A percentile compares a stretch with the other conserved stretches of the same genome.
phyloP scores from a whole-genome alignment of 2,888 invertebrate genomes.

The Exephanes ischioxanthus region DNA sequence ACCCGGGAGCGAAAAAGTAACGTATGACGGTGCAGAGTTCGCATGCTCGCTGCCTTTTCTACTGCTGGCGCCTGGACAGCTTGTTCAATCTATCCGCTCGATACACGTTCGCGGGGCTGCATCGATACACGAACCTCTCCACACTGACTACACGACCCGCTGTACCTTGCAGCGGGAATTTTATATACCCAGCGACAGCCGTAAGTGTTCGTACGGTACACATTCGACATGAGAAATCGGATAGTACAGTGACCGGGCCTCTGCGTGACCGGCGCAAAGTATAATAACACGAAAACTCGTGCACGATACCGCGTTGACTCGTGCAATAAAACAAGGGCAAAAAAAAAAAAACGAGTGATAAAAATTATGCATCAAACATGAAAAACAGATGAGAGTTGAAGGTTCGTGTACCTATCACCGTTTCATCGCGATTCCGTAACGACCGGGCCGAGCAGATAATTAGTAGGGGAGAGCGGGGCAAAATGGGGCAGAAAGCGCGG shows the following conservation, averaged over 20 bases:
- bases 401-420: constrained; percentile 12
- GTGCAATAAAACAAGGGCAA: constrained; percentile 4
- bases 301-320: constrained; percentile 51
- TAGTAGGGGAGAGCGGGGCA: too few relatives aligned
- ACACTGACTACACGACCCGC: background rate
- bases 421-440: background rate
- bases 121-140: constrained; percentile 43
- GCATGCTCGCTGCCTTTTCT: constrained; percentile 41
- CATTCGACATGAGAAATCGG: constrained; percentile 58
- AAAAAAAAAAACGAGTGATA: constrained; percentile 8
- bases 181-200: constrained; percentile 17
- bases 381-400: constrained; percentile 18
- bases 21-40: constrained; percentile 33
- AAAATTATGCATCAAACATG: constrained; percentile 1
- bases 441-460: background rate
- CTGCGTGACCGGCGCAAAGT: constrained; percentile 45
- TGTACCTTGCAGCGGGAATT: constrained; percentile 37
- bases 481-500: too few relatives aligned
- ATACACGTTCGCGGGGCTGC: constrained; percentile 51
- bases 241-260: constrained; percentile 55
- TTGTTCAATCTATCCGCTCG: constrained; percentile 45
- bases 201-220: constrained; percentile 5
- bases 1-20: constrained; percentile 39
- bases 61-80: constrained; percentile 38
- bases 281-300: constrained; percentile 54